A percentile compares a stretch with the other conserved stretches of the same genome.
phyloP scores from a whole-genome alignment of 2,888 invertebrate genomes.

The Drosophila atripex region DNA sequence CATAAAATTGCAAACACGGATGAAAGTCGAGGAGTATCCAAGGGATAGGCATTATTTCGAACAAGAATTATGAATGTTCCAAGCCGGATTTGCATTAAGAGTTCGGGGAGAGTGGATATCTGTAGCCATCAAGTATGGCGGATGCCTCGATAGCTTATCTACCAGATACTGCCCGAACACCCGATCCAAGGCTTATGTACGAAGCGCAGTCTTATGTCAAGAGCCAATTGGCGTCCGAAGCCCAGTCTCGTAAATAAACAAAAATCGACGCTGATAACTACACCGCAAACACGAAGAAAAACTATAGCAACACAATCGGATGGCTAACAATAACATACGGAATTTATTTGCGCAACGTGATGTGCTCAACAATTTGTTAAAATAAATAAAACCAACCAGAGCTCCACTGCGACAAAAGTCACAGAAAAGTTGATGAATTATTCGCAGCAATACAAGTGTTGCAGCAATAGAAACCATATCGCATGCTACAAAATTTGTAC shows the following conservation, averaged over 20 bases:
- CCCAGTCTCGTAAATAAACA: slow-evolving; percentile 48
- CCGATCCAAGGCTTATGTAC: neutral
- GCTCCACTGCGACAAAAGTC: neutral
- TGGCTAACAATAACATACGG: slow-evolving; percentile 44
- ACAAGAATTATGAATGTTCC: slow-evolving; percentile 25
- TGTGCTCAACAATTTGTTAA: slow-evolving; percentile 51
- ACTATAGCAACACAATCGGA: slow-evolving; percentile 40
- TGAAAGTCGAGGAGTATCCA: slow-evolving; percentile 25
- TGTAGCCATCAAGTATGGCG: too few relatives aligned
- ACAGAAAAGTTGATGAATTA: too few relatives aligned
- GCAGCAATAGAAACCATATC: too few relatives aligned
- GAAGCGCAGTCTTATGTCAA: slow-evolving; percentile 52
- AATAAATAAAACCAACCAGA: slow-evolving; percentile 18
- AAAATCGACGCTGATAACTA: slow-evolving; percentile 53
- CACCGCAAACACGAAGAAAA: slow-evolving; percentile 49
- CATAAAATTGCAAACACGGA: slow-evolving; percentile 33
- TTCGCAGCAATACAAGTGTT: neutral
- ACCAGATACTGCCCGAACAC: neutral
- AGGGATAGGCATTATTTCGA: slow-evolving; percentile 23
- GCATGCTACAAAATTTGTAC: slow-evolving; percentile 18
- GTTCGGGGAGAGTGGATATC: too few relatives aligned
- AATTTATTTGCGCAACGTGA: slow-evolving; percentile 53
- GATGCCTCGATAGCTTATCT: neutral
- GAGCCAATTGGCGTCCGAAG: slow-evolving; percentile 70
- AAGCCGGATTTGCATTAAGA: slow-evolving; percentile 10